Conservation (phyloP, 2,113 vertebrate genomes). For the Gila orcuttii region DNA sequence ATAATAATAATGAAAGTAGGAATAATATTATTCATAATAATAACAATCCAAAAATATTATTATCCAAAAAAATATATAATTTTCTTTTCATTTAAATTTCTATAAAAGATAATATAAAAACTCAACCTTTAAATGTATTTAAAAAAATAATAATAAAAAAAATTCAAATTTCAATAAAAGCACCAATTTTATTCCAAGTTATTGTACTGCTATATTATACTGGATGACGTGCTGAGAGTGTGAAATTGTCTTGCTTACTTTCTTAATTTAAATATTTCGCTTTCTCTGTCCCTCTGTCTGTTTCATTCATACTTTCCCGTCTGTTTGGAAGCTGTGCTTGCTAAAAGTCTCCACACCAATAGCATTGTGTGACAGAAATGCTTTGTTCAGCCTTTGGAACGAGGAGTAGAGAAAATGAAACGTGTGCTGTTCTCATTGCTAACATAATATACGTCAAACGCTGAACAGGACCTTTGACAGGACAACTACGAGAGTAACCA, state of each 20-base stretch:
- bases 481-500: conserved; percentile 48
- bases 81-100: neutral
- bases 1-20: neutral
- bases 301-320: neutral
- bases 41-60: neutral
- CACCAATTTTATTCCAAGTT: neutral
- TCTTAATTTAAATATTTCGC: neutral
- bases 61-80: no score
- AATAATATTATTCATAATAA: neutral
- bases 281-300: neutral
- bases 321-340: conserved; percentile 32
- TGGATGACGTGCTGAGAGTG: neutral
- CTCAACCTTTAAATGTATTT: neutral
- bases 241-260: conserved; percentile 5
- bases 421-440: conserved; percentile 33
- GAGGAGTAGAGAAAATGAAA: conserved; percentile 34
- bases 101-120: neutral
- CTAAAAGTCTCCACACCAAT: conserved; percentile 45
- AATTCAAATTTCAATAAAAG: neutral
- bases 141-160: neutral
- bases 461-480: conserved; percentile 41
- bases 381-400: conserved; percentile 60
- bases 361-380: conserved; percentile 59
- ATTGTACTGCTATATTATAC: neutral
- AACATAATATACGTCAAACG: conserved; percentile 50